Evolutionary conservation across 2,888 invertebrate species (phyloP), one percentile per base, ranked within the genome.

Genomic region (Coleophora flavipennella): DNA sequence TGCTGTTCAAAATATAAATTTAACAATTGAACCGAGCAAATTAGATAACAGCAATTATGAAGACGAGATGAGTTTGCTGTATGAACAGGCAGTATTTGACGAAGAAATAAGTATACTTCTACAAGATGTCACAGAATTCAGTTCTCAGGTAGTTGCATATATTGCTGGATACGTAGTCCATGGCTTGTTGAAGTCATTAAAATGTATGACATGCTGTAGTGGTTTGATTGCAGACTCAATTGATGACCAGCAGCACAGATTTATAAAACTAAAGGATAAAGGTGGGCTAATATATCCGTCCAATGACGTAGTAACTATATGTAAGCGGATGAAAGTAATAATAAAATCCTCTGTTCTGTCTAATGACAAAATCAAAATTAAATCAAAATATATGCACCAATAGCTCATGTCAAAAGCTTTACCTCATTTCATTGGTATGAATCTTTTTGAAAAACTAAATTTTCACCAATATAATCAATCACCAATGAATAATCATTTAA

Each of bases 151-250:
- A 11, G 34, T 46, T 6, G 31, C 40, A 11, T 44, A 49, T 29
- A 46, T 45, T n/a, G 43, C 45, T 13, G 50, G 49, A 31, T 49
- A 44, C 31, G 35, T 49, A 13, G 44, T 46, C n/a, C 44, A 46
- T 37, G 25, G 36, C 8, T 40, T 51, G 13, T 10, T 45, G 28
- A 49, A 48, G 43, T 26, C 8, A 38, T 34, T 47, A 8, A 43
- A 48, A 34, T 50, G 47, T 36, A 42, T 45, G 4, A 47, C 38
- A 14, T 48, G 48, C 35, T 26, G 14, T 36, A 33, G 45, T 33
- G 45, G 31, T 32, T 39, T 48, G 13, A 28, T 48, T 35, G 34
- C 31, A 3, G 31, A 32, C 9, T n/a, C 31, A 6, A 8, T 13
- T 11, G 8, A 28, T 20, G 20, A 33, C 27, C 31, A 37, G 12